phyloP scores from a whole-genome alignment of 2,888 invertebrate species.

The Latrodectus hesperus region DNA sequence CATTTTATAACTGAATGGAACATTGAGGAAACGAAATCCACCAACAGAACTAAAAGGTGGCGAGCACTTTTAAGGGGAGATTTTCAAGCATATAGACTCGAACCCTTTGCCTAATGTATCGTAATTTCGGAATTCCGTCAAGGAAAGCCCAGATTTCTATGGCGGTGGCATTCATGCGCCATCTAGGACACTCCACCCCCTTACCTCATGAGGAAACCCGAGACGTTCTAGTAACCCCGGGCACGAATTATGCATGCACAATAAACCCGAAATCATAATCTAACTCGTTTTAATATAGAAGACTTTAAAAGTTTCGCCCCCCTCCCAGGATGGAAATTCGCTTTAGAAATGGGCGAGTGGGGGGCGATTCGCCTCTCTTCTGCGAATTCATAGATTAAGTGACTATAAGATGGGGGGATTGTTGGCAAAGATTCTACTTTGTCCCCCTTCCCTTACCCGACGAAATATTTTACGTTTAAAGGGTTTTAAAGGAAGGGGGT shows the following conservation, averaged over 20 bases:
- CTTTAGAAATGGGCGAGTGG: background rate
- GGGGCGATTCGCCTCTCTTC: background rate
- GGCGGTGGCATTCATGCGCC: no score
- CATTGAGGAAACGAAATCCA: no score
- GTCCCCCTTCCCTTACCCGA: background rate
- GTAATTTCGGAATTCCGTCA: no score
- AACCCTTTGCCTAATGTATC: no score
- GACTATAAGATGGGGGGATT: background rate
- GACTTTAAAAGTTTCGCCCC: background rate
- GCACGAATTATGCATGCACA: conserved; percentile 11
- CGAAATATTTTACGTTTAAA: conserved; percentile 11
- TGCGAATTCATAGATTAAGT: conserved; percentile 11
- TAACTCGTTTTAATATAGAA: conserved; percentile 4
- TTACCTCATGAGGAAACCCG: background rate
- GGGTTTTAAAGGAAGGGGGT: background rate
- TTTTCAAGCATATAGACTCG: no score
- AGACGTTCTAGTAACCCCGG: background rate
- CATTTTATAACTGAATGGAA: no score
- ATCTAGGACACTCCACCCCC: background rate
- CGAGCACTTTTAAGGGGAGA: no score
- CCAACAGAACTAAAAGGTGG: no score
- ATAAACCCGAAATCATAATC: conserved; percentile 16
- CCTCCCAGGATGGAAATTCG: background rate
- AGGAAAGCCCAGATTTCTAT: no score
- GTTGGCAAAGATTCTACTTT: conserved; percentile 1